Percentiles rank a stretch among this genome's conserved stretches.
Evolutionary conservation across 2,888 invertebrate species (phyloP).

Genomic region (Parnassius mnemosyne): DNA sequence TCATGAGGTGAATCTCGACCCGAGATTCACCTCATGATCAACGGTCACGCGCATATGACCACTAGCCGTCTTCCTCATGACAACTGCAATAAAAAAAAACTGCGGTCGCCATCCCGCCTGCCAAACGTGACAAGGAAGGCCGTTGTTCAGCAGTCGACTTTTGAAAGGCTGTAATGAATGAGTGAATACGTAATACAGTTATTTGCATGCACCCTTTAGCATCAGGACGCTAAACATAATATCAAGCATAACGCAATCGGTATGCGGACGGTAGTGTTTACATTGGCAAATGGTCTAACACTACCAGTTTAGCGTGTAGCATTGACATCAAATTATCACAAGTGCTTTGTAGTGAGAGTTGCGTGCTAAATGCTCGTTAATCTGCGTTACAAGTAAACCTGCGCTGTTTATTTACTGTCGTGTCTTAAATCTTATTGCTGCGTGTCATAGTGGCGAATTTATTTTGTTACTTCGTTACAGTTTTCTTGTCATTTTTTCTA

Average conservation of each 20-base stretch:
- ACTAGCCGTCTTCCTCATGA: too few relatives aligned
- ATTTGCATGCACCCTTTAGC: not conserved
- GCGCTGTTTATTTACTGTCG: conserved; percentile 7
- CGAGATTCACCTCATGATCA: too few relatives aligned
- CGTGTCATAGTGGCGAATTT: too few relatives aligned
- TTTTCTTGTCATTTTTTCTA: too few relatives aligned
- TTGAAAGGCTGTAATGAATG: too few relatives aligned
- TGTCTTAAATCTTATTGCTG: not conserved
- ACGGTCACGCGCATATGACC: too few relatives aligned
- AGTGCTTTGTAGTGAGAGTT: conserved; percentile 2
- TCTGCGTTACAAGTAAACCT: not conserved
- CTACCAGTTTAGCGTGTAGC: conserved; percentile 10
- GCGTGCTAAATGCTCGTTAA: conserved; percentile 19
- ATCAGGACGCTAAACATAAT: conserved; percentile 2
- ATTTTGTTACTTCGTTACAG: too few relatives aligned
- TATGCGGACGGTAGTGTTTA: conserved; percentile 7
- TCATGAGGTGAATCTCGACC: too few relatives aligned
- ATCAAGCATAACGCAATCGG: not conserved
- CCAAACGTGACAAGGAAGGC: too few relatives aligned
- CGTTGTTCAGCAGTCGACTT: too few relatives aligned
- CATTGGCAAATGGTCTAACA: conserved; percentile 6
- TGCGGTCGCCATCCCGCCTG: too few relatives aligned
- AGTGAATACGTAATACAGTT: not conserved
- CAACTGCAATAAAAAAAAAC: too few relatives aligned
- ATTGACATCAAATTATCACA: conserved; percentile 22